These are phyloP conservation scores for Sandelia bainsii DNA, from an alignment of 2,797 vertebrate species.

Conservation along the genomic window DNA sequence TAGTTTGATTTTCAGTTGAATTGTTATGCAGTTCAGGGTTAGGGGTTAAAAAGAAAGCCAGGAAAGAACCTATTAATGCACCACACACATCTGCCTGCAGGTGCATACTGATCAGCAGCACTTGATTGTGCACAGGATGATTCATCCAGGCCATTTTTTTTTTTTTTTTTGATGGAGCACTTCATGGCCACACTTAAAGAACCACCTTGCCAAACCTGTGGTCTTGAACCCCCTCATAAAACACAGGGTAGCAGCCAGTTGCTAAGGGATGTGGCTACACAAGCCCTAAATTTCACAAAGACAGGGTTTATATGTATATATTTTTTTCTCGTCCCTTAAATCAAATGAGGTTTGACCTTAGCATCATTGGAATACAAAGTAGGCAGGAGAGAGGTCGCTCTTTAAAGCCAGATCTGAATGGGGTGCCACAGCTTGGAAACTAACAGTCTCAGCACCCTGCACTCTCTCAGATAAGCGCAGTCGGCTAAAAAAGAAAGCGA, in stretches of 20 bases:
- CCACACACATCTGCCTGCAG: constrained; percentile 65
- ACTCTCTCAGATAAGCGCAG: constrained; percentile 70
- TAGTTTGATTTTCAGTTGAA: constrained; percentile 8
- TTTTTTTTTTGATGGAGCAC: constrained; percentile 69
- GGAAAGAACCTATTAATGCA: constrained; percentile 70
- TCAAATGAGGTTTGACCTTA: constrained; percentile 73
- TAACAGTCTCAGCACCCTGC: constrained; percentile 73
- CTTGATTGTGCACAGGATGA: constrained; percentile 60
- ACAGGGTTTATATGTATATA: too few relatives aligned
- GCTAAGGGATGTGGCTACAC: constrained; percentile 32
- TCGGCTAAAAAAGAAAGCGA: constrained; percentile 64
- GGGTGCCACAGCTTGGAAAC: constrained; percentile 57
- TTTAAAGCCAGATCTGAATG: constrained; percentile 58
- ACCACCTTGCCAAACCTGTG: constrained; percentile 30
- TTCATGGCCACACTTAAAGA: constrained; percentile 52
- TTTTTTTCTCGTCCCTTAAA: constrained; percentile 48
- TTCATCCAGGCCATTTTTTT: constrained; percentile 63
- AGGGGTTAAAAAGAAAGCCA: constrained; percentile 38
- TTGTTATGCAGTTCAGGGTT: constrained; percentile 48
- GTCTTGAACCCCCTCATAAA: constrained; percentile 19
- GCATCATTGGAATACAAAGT: constrained; percentile 60
- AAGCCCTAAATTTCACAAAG: constrained; percentile 29
- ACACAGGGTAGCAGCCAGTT: constrained; percentile 18
- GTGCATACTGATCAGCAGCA: constrained; percentile 73
- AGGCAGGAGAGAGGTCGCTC: constrained; percentile 45